Evolutionary conservation across 1,140 invertebrate genomes (phyloP), one percentile per base, ranked within the genome.

Genomic region (Maniola jurtina): DNA sequence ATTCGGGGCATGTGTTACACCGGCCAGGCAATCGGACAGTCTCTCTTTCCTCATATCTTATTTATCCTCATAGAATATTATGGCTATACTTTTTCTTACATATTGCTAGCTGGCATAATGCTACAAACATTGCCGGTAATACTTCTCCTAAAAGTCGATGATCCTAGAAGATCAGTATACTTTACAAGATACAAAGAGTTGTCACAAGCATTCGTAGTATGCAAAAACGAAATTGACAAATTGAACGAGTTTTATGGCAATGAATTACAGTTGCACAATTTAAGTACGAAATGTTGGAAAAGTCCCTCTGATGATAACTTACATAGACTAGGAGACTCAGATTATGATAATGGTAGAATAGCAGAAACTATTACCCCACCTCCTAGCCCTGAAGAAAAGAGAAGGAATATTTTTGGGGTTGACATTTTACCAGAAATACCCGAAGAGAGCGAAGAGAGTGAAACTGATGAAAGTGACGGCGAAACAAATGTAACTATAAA

Each of bases 351-450:
- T 25, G 76, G 79, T 25, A 71, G 71, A 58, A 73, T 73, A 47
- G 65, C 64, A 1, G 76, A 78, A 42, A 88, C 81, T 11, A 81
- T 86, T 42, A 90, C 88, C 14, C 88, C 88, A 25, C 88, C 88
- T 7, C 86, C 86, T n/a, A 90, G 88, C 71, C 88, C 88, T 11
- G 86, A 91, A 67, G 85, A 88, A 62, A 87, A 83, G 57, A 72
- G 82, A 62, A 82, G 83, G 64, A 89, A 87, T 71, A 78, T 88
- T 42, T 88, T 88, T 61, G 90, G 89, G 25, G 86, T 91, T 48
- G 84, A 91, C 69, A 89, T 91, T 71, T 77, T 92, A 64, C 90
- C 91, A 36, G 86, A 91, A 76, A 92, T 92, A 73, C 81, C 86
- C 0, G 91, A 92, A 73, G 91, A 91, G 74, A 90, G 81, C 48